phyloP scores from a whole-genome alignment of 2,113 vertebrate species.

The Micronisus gabar region DNA sequence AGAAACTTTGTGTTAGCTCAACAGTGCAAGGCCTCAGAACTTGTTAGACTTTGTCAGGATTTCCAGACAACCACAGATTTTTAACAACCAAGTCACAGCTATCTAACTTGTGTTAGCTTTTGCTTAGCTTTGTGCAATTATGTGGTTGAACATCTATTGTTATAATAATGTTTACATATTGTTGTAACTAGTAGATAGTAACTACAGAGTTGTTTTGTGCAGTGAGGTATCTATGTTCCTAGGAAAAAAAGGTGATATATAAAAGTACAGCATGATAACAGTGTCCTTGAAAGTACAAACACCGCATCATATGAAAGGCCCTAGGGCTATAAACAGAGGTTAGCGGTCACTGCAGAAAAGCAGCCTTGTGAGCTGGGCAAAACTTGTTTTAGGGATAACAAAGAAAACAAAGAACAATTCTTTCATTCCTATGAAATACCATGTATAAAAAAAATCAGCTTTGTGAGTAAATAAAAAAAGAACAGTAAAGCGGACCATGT shows the following conservation, averaged over 20 bases:
- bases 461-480: background rate
- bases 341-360: background rate
- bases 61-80: background rate
- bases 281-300: background rate
- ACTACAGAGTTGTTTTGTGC: background rate
- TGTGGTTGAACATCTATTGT: background rate
- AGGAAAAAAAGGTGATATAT: background rate
- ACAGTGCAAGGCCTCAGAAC: background rate
- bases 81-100: background rate
- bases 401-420: background rate
- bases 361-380: background rate
- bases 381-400: background rate
- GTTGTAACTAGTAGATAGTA: background rate
- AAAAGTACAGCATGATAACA: background rate
- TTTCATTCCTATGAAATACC: background rate
- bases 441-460: background rate
- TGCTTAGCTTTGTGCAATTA: background rate
- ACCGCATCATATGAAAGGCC: fast-evolving
- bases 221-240: background rate
- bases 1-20: background rate
- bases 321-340: background rate
- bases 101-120: background rate
- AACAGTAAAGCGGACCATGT: background rate
- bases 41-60: background rate
- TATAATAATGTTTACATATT: background rate